Conservation (phyloP, 2,888 invertebrate species). For the Tillus elongatus region DNA sequence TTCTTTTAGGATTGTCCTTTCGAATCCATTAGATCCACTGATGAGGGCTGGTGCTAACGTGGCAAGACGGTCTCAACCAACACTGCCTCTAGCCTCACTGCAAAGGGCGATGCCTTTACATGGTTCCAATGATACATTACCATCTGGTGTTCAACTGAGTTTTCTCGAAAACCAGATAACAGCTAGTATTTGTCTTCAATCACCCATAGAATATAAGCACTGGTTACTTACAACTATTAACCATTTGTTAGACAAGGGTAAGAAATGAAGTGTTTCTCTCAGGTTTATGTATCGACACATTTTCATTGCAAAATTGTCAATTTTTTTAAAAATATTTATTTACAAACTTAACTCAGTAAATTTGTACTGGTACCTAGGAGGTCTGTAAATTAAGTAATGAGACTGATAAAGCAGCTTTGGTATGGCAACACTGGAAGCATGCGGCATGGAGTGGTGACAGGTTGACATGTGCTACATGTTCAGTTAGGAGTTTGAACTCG, state of each 20-base stretch:
- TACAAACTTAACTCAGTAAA: too few relatives aligned
- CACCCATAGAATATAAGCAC: constrained; percentile 64
- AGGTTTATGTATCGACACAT: background rate
- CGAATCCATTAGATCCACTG: constrained; percentile 48
- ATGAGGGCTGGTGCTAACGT: constrained; percentile 43
- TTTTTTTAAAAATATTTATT: too few relatives aligned
- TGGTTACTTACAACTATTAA: constrained; percentile 56
- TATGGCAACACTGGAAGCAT: too few relatives aligned
- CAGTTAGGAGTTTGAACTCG: too few relatives aligned
- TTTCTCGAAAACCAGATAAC: constrained; percentile 68
- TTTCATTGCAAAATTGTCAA: too few relatives aligned
- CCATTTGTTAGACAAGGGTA: constrained; percentile 58
- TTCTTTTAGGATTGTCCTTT: constrained; percentile 44
- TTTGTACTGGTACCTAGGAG: too few relatives aligned
- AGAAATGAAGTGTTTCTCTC: too few relatives aligned
- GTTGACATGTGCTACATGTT: too few relatives aligned
- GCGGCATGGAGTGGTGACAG: too few relatives aligned
- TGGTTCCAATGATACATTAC: constrained; percentile 33
- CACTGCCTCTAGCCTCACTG: constrained; percentile 35
- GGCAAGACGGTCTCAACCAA: constrained; percentile 33
- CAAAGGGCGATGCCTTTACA: constrained; percentile 36
- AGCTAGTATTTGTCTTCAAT: constrained; percentile 58
- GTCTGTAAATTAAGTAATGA: too few relatives aligned
- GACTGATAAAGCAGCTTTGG: too few relatives aligned
- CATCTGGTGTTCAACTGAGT: constrained; percentile 47